Evolutionary conservation across 2,888 invertebrate genomes (phyloP).

Genomic region (Tinea semifulvella): DNA sequence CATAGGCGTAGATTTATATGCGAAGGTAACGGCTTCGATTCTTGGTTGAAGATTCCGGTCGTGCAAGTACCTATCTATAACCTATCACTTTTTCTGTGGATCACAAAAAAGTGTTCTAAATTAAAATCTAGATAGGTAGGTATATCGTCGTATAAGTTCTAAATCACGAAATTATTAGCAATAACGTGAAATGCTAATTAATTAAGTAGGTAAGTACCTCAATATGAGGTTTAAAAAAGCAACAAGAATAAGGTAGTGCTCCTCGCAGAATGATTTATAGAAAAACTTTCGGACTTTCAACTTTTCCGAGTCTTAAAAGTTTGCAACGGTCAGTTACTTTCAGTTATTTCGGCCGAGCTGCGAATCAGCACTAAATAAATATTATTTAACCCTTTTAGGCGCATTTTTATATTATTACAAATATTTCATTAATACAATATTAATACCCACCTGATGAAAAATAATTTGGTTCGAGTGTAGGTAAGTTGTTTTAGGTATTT

Average conservation of each 20-base stretch:
- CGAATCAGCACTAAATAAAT: background rate
- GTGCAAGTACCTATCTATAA: too few species aligned
- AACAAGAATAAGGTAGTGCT: background rate
- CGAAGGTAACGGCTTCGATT: too few species aligned
- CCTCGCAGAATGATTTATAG: constrained; percentile 3
- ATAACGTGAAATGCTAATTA: background rate
- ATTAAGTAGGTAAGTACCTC: background rate
- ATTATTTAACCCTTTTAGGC: background rate
- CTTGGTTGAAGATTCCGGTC: too few species aligned
- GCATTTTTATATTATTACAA: background rate
- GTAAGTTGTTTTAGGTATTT: background rate
- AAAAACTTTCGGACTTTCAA: constrained; percentile 2
- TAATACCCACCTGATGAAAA: background rate
- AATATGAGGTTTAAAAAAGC: background rate
- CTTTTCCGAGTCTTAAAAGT: background rate
- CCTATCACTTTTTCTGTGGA: too few species aligned
- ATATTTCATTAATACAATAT: background rate
- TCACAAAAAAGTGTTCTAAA: too few species aligned
- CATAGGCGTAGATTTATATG: too few species aligned
- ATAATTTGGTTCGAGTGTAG: background rate
- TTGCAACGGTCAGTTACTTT: constrained; percentile 5
- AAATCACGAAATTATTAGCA: too few species aligned
- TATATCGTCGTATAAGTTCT: too few species aligned
- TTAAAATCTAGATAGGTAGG: too few species aligned
- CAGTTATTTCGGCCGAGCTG: too few species aligned